These are phyloP conservation scores for Ceraclea dissimilis DNA, from an alignment of 2,888 invertebrate genomes.

Conservation along the genomic window DNA sequence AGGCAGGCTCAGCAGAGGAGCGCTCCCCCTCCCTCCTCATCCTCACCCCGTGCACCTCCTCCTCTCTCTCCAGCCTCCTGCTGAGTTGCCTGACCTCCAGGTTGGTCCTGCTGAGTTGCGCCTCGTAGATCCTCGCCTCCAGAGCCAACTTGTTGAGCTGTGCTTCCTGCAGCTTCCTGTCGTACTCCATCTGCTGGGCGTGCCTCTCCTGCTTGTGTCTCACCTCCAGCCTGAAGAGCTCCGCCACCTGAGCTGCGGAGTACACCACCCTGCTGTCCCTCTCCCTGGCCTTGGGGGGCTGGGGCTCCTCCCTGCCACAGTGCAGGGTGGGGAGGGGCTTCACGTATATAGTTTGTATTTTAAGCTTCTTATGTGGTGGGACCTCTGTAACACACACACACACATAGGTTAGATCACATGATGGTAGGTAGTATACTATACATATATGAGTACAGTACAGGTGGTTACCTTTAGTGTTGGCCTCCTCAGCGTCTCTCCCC, in stretches of 20 bases:
- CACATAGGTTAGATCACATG: not conserved
- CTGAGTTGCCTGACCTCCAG: conserved; percentile 7
- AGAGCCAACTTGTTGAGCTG: conserved; percentile 12
- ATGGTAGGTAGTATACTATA: not conserved
- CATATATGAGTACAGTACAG: not conserved
- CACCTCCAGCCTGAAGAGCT: conserved; percentile 8
- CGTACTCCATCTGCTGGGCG: conserved; percentile 4
- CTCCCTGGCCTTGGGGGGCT: not conserved
- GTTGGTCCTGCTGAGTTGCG: conserved; percentile 9
- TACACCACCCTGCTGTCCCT: not conserved
- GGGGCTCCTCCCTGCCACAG: not conserved
- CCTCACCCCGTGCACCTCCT: conserved; percentile 5
- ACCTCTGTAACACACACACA: not conserved
- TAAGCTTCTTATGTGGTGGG: not conserved
- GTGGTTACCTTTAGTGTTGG: no score
- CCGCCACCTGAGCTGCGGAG: conserved; percentile 2
- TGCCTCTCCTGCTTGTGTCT: conserved; percentile 8
- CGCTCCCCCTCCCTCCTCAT: conserved; percentile 8
- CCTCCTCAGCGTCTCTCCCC: not conserved
- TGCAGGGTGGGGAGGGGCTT: not conserved
- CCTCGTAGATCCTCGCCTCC: conserved; percentile 10
- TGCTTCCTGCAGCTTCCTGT: conserved; percentile 8
- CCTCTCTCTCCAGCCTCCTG: conserved; percentile 5
- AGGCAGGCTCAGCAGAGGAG: no score
- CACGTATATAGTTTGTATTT: not conserved